phyloP scores from a whole-genome alignment of 1,140 invertebrate genomes.

The Trachymyrmex cornetzi region DNA sequence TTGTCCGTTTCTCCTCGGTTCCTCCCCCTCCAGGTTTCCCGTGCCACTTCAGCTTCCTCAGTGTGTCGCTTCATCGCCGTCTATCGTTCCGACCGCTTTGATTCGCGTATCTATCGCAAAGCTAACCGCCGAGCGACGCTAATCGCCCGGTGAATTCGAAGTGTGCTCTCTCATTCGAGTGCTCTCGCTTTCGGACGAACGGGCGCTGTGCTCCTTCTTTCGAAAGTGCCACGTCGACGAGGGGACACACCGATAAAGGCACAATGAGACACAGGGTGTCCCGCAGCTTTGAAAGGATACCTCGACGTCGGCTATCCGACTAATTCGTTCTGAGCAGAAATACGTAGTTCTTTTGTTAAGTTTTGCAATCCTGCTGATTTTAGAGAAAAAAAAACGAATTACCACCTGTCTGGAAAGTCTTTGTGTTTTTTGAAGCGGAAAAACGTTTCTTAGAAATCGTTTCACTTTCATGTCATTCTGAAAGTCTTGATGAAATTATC shows the following conservation, averaged over 20 bases:
- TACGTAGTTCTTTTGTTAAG: not conserved
- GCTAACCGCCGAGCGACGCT: slow-evolving; percentile 39
- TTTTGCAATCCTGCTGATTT: not conserved
- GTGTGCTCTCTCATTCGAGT: slow-evolving; percentile 55
- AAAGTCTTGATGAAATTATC: not conserved
- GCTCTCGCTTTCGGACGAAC: slow-evolving; percentile 58
- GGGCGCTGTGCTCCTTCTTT: slow-evolving; percentile 52
- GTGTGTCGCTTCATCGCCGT: slow-evolving; percentile 61
- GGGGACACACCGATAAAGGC: slow-evolving; percentile 17
- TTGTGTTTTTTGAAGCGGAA: not conserved
- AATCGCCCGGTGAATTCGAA: slow-evolving; percentile 60
- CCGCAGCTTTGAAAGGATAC: slow-evolving; percentile 6
- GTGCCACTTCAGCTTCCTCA: slow-evolving; percentile 60
- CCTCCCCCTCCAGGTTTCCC: not conserved
- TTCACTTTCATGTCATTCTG: not conserved
- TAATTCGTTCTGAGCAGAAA: not conserved
- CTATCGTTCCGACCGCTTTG: slow-evolving; percentile 58
- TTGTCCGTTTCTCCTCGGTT: slow-evolving; percentile 32
- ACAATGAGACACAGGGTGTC: slow-evolving; percentile 39
- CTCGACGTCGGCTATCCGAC: not conserved
- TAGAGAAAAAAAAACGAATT: not conserved
- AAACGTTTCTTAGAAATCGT: not conserved
- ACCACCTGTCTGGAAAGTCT: too few relatives aligned
- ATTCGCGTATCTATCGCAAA: slow-evolving; percentile 68
- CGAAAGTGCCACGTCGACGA: slow-evolving; percentile 12